Conservation (phyloP, 1,140 invertebrate genomes). For the Dysdera silvatica region DNA sequence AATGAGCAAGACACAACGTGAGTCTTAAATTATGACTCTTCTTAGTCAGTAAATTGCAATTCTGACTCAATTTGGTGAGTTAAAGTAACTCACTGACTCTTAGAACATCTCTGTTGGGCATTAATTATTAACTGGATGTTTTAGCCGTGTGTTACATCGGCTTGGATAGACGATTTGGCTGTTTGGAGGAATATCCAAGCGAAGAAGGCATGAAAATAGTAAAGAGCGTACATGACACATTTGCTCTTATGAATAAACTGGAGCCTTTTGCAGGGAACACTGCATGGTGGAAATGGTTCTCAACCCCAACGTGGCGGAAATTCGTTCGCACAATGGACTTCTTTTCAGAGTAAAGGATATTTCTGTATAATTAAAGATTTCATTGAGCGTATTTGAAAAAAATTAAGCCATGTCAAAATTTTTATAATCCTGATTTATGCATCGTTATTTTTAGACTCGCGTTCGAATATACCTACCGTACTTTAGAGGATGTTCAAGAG, state of each 20-base stretch:
- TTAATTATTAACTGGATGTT: too few species aligned
- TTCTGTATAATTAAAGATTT: background rate
- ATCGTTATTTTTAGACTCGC: slow-evolving; percentile 2
- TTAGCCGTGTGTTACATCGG: slow-evolving; percentile 36
- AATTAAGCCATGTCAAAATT: background rate
- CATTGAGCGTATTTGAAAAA: background rate
- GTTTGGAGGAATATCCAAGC: slow-evolving; percentile 35
- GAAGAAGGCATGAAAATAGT: slow-evolving; percentile 62
- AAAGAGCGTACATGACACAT: slow-evolving; percentile 59
- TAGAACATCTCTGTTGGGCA: too few species aligned
- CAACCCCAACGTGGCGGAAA: slow-evolving; percentile 51
- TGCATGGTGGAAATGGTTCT: slow-evolving; percentile 59
- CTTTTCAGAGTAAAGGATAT: slow-evolving; percentile 26
- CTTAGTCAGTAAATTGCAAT: too few species aligned
- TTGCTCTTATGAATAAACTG: slow-evolving; percentile 59
- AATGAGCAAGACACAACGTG: too few species aligned
- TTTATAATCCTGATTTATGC: background rate
- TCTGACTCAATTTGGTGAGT: too few species aligned
- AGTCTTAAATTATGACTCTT: too few species aligned
- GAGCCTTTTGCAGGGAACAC: slow-evolving; percentile 70
- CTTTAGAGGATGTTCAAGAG: slow-evolving; percentile 59
- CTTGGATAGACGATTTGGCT: slow-evolving; percentile 38
- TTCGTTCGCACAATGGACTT: slow-evolving; percentile 18
- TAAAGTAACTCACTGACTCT: too few species aligned
- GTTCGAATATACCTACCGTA: slow-evolving; percentile 40